Conservation (phyloP, 2,797 vertebrate genomes). For the Aulostomus chinensis region DNA sequence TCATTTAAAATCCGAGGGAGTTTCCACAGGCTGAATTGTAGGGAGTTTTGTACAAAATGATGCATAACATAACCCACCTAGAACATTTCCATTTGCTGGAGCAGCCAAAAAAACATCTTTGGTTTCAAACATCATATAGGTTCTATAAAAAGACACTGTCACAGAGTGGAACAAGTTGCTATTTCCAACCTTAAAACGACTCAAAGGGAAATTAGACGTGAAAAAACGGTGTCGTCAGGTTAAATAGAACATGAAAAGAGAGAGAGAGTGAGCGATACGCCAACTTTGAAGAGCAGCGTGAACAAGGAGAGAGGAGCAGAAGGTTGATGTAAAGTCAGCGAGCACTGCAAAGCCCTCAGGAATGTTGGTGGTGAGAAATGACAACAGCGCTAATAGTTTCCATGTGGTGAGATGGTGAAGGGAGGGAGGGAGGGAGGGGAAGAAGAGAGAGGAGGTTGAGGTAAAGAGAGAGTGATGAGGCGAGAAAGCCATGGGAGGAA, state of each 20-base stretch:
- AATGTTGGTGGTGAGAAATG: slow-evolving; percentile 75
- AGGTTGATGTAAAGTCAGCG: slow-evolving; percentile 77
- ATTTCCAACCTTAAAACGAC: not conserved
- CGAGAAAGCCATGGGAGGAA: not conserved
- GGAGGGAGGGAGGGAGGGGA: slow-evolving; percentile 4
- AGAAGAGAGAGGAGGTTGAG: slow-evolving; percentile 19
- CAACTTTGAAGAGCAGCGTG: slow-evolving; percentile 34
- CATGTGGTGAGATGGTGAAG: slow-evolving; percentile 64
- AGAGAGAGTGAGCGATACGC: slow-evolving; percentile 25
- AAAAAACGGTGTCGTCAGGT: slow-evolving; percentile 3
- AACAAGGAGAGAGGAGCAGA: slow-evolving; percentile 59
- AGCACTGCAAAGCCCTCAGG: slow-evolving; percentile 74
- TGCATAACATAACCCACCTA: not conserved
- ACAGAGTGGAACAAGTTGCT: not conserved
- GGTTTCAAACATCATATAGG: not conserved
- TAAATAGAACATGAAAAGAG: slow-evolving; percentile 3
- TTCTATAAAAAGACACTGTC: not conserved
- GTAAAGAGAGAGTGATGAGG: slow-evolving; percentile 13
- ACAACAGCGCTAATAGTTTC: slow-evolving; percentile 75
- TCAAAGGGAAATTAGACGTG: not conserved
- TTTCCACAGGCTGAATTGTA: not conserved
- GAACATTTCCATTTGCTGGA: not conserved
- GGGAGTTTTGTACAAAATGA: not conserved
- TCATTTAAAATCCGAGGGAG: not conserved
- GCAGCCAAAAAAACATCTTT: not conserved